Percentiles rank a stretch among this genome's conserved stretches.
These are phyloP conservation scores for Paramormyrops kingsleyae DNA, from an alignment of 2,113 vertebrate genomes.

Conservation along the genomic window DNA sequence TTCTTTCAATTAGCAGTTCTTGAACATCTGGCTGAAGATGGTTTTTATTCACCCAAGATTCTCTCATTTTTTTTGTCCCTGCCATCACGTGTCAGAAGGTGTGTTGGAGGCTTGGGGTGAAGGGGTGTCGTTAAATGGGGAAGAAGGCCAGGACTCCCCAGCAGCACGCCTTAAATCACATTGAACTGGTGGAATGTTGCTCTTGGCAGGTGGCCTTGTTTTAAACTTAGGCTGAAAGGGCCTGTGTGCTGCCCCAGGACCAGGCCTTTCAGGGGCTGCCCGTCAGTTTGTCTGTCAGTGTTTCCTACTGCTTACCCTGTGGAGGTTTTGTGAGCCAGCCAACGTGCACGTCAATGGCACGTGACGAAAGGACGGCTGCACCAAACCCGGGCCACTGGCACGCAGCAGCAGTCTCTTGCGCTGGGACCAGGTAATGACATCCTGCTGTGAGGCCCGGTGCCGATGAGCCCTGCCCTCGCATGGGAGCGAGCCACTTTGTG, in stretches of 20 bases:
- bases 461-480: not conserved
- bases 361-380: not conserved
- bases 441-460: slow-evolving; percentile 12
- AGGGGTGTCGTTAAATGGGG: not conserved
- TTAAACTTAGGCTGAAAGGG: slow-evolving; percentile 21
- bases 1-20: not conserved
- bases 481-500: not conserved
- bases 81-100: not conserved
- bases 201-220: slow-evolving; percentile 20
- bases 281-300: not conserved
- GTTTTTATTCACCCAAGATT: not conserved
- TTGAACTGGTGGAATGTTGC: slow-evolving; percentile 29
- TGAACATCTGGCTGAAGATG: not conserved
- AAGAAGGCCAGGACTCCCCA: slow-evolving; percentile 2
- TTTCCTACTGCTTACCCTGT: not conserved
- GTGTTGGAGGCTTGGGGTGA: not conserved
- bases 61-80: not conserved
- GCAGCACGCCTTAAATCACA: slow-evolving; percentile 26
- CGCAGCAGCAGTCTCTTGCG: not conserved
- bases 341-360: not conserved
- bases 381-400: not conserved
- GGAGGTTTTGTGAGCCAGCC: not conserved
- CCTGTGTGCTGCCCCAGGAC: slow-evolving; percentile 10
- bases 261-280: not conserved
- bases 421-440: slow-evolving; percentile 16